Evolutionary conservation across 2,113 vertebrate genomes (phyloP).

Genomic region (Deroptyus accipitrinus): DNA sequence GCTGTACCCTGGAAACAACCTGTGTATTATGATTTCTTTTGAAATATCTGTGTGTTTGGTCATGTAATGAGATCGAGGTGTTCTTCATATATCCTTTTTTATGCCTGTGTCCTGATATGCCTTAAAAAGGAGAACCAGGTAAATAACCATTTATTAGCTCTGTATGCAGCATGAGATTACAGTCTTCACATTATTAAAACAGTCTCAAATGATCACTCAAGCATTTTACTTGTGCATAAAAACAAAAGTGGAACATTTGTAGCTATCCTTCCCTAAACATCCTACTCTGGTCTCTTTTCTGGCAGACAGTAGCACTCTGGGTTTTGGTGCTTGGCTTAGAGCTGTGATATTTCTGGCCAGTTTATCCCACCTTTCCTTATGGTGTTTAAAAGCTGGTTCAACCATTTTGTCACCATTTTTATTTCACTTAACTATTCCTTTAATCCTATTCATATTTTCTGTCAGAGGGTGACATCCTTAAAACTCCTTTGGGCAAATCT

Average conservation of each 20-base stretch:
- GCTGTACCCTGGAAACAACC: neutral
- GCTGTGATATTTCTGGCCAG: neutral
- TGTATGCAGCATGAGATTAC: neutral
- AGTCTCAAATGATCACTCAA: neutral
- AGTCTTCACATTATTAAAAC: neutral
- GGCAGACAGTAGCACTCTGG: neutral
- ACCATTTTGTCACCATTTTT: neutral
- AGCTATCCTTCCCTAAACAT: neutral
- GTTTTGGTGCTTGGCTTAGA: neutral
- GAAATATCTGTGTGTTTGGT: neutral
- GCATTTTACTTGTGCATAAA: neutral
- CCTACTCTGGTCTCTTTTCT: neutral
- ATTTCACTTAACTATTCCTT: slow-evolving; percentile 7
- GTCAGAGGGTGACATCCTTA: neutral
- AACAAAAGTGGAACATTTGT: neutral
- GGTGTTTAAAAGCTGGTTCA: neutral
- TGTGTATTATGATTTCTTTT: neutral
- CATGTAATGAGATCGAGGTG: neutral
- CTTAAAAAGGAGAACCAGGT: neutral
- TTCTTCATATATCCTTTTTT: neutral
- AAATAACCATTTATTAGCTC: neutral
- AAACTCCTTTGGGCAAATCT: slow-evolving; percentile 1
- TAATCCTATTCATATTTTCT: neutral
- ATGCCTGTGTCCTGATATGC: neutral
- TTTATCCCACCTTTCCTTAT: neutral